phyloP scores from a whole-genome alignment of 1,140 invertebrate species.

The Brachionus asplanchnoidis region DNA sequence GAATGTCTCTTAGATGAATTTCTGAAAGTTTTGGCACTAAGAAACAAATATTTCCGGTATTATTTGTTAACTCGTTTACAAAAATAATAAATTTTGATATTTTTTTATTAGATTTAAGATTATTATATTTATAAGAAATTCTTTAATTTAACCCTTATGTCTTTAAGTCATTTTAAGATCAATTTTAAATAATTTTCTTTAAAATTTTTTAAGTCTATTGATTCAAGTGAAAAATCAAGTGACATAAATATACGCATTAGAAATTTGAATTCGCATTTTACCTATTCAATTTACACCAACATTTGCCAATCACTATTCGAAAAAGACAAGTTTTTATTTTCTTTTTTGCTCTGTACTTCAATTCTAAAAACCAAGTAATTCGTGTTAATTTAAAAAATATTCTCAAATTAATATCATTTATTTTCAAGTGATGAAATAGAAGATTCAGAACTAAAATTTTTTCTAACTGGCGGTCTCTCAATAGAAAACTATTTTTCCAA shows the following conservation, averaged over 20 bases:
- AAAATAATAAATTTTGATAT: too few relatives aligned
- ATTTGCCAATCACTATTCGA: slow-evolving; percentile 57
- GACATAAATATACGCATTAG: slow-evolving; percentile 50
- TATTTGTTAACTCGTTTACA: too few relatives aligned
- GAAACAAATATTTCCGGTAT: too few relatives aligned
- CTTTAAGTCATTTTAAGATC: not conserved
- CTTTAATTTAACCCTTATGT: not conserved
- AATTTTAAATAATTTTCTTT: slow-evolving; percentile 3
- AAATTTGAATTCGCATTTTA: slow-evolving; percentile 54
- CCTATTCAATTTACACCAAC: slow-evolving; percentile 56
- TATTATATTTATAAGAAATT: too few relatives aligned
- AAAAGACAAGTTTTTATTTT: slow-evolving; percentile 58
- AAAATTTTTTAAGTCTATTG: slow-evolving; percentile 53
- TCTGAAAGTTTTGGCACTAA: too few relatives aligned
- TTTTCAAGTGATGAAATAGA: slow-evolving; percentile 50
- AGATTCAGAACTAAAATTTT: slow-evolving; percentile 54
- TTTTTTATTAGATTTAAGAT: too few relatives aligned
- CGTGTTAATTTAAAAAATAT: not conserved
- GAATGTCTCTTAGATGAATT: too few relatives aligned
- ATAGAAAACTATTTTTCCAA: slow-evolving; percentile 56
- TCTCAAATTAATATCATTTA: not conserved
- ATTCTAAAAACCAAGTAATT: slow-evolving; percentile 46
- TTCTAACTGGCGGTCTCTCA: slow-evolving; percentile 56
- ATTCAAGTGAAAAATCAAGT: slow-evolving; percentile 49
- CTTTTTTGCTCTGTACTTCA: slow-evolving; percentile 56